These are phyloP conservation scores for Plectrocnemia conspersa DNA, from an alignment of 1,140 invertebrate genomes.

Conservation along the genomic window DNA sequence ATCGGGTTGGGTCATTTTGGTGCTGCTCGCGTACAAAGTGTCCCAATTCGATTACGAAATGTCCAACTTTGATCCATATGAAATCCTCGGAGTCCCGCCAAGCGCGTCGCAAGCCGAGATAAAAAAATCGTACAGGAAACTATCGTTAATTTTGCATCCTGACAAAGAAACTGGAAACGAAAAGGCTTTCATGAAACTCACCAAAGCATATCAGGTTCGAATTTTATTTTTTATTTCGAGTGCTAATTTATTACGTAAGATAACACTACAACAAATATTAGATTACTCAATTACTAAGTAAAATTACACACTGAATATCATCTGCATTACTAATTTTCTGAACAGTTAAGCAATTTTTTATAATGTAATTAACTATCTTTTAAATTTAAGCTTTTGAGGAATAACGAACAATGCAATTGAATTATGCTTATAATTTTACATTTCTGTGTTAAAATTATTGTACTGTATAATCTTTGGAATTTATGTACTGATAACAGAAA, in stretches of 20 bases:
- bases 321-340: too few relatives aligned
- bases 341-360: too few relatives aligned
- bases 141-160: conserved; percentile 92
- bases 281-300: too few relatives aligned
- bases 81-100: conserved; percentile 85
- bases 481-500: too few relatives aligned
- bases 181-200: conserved; percentile 95
- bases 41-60: conserved; percentile 97
- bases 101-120: conserved; percentile 83
- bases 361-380: too few relatives aligned
- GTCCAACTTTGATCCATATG: conserved; percentile 98
- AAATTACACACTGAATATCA: too few relatives aligned
- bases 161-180: conserved; percentile 97
- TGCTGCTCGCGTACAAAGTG: conserved; percentile 90
- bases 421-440: too few relatives aligned
- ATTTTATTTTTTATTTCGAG: conserved; percentile 10
- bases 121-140: conserved; percentile 91
- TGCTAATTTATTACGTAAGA: not conserved
- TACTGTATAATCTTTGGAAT: too few relatives aligned
- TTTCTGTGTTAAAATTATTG: too few relatives aligned
- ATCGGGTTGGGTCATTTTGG: conserved; percentile 83
- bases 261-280: too few relatives aligned
- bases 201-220: conserved; percentile 81
- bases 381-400: too few relatives aligned
- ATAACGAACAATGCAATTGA: too few relatives aligned